These are phyloP conservation scores for Bucorvus abyssinicus DNA, from an alignment of 2,797 vertebrate species.

Conservation along the genomic window DNA sequence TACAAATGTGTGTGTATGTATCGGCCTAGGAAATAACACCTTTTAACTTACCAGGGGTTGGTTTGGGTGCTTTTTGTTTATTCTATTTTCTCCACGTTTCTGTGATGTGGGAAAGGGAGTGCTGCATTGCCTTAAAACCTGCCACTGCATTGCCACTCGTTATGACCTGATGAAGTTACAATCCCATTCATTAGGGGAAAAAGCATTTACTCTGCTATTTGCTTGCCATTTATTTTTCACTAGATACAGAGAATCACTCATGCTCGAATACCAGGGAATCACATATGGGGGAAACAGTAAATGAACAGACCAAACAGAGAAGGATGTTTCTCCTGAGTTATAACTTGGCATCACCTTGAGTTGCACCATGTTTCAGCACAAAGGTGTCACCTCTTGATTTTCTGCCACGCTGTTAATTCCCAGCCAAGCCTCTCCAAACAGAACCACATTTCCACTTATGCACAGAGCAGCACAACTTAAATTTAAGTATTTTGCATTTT, in stretches of 20 bases:
- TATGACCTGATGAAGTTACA: neutral
- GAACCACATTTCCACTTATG: neutral
- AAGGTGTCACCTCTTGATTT: neutral
- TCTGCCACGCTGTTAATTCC: neutral
- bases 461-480: neutral
- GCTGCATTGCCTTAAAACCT: neutral
- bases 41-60: neutral
- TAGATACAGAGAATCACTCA: neutral
- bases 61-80: rapidly evolving
- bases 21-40: neutral
- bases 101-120: neutral
- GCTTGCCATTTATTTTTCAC: neutral
- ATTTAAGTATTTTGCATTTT: neutral
- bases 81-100: neutral
- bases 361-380: neutral
- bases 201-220: neutral
- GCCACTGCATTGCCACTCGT: too few relatives aligned
- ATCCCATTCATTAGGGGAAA: neutral
- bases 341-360: neutral
- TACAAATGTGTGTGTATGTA: rapidly evolving
- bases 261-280: neutral
- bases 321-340: neutral
- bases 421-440: neutral
- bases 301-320: neutral
- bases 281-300: neutral